Percentiles rank a stretch among this genome's conserved stretches.
Conservation (phyloP, 2,797 vertebrate species). For the Pachyuromys duprasi region DNA sequence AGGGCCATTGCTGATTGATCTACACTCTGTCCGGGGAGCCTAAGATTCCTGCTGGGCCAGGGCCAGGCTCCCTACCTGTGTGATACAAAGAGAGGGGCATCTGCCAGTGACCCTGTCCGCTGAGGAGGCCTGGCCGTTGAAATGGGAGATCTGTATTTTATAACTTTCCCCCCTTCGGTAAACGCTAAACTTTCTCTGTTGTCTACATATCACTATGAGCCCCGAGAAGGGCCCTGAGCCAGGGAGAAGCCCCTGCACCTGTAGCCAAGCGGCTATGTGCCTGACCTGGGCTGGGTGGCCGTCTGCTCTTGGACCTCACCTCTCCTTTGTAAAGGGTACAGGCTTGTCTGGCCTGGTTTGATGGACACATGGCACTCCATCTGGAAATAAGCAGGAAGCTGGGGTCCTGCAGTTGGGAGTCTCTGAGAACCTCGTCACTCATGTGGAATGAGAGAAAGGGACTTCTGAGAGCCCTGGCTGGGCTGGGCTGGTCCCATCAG, state of each 20-base stretch:
- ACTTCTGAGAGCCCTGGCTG: neutral
- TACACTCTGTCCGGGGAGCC: slow-evolving; percentile 79
- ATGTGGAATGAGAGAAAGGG: neutral
- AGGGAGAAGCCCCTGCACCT: neutral
- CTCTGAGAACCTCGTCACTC: fast-evolving
- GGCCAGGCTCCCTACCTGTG: neutral
- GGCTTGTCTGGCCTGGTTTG: neutral
- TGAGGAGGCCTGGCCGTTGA: neutral
- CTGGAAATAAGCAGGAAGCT: neutral
- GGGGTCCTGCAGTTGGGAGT: neutral
- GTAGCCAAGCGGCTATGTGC: neutral
- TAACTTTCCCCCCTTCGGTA: neutral
- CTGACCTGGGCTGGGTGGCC: neutral
- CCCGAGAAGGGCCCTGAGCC: neutral
- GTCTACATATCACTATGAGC: slow-evolving; percentile 43
- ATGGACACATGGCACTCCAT: neutral
- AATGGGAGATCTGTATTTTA: slow-evolving; percentile 56
- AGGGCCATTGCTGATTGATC: slow-evolving; percentile 88
- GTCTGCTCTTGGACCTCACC: neutral
- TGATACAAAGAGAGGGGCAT: neutral
- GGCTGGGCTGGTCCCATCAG: neutral
- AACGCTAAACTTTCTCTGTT: slow-evolving; percentile 37
- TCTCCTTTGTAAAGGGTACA: neutral
- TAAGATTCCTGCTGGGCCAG: slow-evolving; percentile 73
- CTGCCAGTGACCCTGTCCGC: neutral